Conservation (phyloP, 2,888 invertebrate species). For the Drosophila leonis region DNA sequence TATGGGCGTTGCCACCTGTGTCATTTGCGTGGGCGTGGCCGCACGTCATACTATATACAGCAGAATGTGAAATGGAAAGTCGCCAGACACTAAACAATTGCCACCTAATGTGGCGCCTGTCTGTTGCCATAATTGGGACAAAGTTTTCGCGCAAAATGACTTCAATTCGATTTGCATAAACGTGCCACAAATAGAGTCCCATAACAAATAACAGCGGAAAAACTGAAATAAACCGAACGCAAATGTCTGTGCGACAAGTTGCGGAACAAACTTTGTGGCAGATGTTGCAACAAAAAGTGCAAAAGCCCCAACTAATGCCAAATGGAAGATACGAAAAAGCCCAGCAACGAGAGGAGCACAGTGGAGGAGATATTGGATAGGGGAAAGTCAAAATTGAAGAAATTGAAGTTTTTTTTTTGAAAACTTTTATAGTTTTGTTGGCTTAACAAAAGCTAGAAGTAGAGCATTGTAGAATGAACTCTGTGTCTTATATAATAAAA, state of each 20-base stretch:
- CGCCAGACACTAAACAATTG: not conserved
- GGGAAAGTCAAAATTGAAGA: not conserved
- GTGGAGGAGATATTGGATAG: constrained; percentile 6
- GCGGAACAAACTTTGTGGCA: constrained; percentile 26
- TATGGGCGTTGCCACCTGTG: constrained; percentile 54
- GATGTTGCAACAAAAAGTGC: constrained; percentile 41
- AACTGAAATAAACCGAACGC: constrained; percentile 3
- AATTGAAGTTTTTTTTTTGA: no score
- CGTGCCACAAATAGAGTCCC: constrained; percentile 26
- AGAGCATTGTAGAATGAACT: no score
- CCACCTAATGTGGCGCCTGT: constrained; percentile 33
- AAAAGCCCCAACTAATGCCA: constrained; percentile 26
- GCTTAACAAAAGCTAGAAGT: not conserved
- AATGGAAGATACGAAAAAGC: not conserved
- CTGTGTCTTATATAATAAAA: not conserved
- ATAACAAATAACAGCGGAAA: constrained; percentile 13
- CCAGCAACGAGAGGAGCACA: constrained; percentile 18
- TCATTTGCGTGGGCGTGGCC: constrained; percentile 36
- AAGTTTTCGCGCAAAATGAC: constrained; percentile 35
- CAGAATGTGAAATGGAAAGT: constrained; percentile 32
- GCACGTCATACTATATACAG: not conserved
- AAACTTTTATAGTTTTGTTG: not conserved
- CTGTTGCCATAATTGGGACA: constrained; percentile 38
- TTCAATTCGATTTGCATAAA: constrained; percentile 56
- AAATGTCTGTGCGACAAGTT: constrained; percentile 23